A percentile compares a stretch with the other conserved stretches of the same genome.
Conservation (phyloP, 2,797 vertebrate species). For the Sphenopsis melanotis region DNA sequence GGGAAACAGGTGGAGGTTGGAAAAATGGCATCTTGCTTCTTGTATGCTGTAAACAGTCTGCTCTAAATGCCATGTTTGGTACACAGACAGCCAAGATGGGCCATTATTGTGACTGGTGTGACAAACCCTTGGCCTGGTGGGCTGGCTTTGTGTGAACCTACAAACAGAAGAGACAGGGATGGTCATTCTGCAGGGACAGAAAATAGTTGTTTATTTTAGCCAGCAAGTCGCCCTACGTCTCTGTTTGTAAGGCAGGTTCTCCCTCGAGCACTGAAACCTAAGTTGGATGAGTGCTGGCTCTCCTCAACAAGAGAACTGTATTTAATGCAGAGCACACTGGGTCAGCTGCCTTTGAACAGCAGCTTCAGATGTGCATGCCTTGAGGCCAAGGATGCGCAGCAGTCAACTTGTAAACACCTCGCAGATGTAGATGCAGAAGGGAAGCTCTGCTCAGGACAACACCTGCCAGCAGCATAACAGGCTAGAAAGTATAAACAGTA, state of each 20-base stretch:
- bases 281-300: background rate
- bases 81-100: background rate
- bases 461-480: background rate
- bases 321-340: background rate
- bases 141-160: background rate
- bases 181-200: background rate
- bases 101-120: background rate
- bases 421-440: background rate
- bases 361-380: background rate
- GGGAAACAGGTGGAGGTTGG: background rate
- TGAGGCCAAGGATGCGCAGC: background rate
- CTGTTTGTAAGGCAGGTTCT: background rate
- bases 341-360: background rate
- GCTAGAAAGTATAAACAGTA: background rate
- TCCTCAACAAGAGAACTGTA: background rate
- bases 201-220: background rate
- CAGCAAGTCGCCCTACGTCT: background rate
- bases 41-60: background rate
- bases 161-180: background rate
- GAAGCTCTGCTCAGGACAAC: background rate
- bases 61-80: background rate
- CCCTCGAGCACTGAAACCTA: background rate
- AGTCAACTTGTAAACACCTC: background rate
- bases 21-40: background rate
- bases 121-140: background rate